Evolutionary conservation across 2,797 vertebrate genomes (phyloP), one percentile per base, ranked within the genome.

Genomic region (Nyctibius grandis): DNA sequence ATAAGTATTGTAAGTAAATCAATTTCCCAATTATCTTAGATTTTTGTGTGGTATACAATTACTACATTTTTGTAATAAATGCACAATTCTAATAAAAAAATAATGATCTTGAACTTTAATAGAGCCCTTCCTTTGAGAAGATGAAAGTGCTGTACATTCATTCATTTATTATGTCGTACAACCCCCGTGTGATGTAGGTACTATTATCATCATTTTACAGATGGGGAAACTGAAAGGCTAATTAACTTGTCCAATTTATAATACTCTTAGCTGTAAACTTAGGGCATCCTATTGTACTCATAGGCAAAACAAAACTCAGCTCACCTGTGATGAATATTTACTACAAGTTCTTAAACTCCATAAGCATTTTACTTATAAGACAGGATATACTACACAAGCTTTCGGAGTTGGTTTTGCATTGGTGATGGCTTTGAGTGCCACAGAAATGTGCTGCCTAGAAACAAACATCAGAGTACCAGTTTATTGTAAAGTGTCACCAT

Each of bases 41-140:
- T 76, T 95, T 96, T 89, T 87, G 44, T 56, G 65, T 45, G n/a
- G 54, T 67, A 83, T 34, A 90, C 72, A 88, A 57, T 92, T 88
- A 82, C 45, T 76, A 72, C 40, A n/a, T 63, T 91, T 93, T 91
- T 90, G n/a, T 85, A 85, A 92, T 64, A 97, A 94, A 91, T 90
- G 68, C 89, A 95, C 25, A 85, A 68, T 89, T 93, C 51, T 94
- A 93, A 96, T 89, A 70, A 88, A 93, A 95, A 95, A 94, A 96
- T 93, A 93, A 96, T 72, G 67, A 95, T 91, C 88, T 96, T 95
- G 88, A 90, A 94, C 90, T 97, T 96, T 95, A 88, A 95, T 86
- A 95, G 70, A 94, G 63, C 74, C 85, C 86, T 96, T 95, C 77
- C 95, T 94, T 91, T 93, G 25, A 90, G 57, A 64, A 93, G 90